Percentiles rank a stretch among this genome's conserved stretches.
These are phyloP conservation scores for Tethya wilhelma DNA, from an alignment of 37 sponge, comb jelly and placozoan species.

Conservation along the genomic window DNA sequence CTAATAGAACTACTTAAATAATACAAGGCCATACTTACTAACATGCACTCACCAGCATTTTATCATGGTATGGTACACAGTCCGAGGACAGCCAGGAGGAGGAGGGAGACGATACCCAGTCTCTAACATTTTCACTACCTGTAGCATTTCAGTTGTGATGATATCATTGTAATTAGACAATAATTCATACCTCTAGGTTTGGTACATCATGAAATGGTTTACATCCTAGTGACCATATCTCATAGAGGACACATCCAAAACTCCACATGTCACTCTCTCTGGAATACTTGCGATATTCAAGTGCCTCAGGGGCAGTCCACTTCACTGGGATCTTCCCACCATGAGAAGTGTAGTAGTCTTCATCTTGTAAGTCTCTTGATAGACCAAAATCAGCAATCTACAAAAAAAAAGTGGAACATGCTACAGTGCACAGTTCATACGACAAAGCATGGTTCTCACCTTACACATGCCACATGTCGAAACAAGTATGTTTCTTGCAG, in stretches of 20 bases:
- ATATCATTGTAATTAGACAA: neutral
- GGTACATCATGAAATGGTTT: slow-evolving; percentile 1
- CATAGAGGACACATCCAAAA: slow-evolving; percentile 34
- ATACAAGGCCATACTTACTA: too few species aligned
- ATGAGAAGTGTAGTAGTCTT: slow-evolving; percentile 13
- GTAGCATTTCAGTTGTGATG: neutral
- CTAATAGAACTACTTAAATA: too few species aligned
- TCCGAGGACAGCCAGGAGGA: neutral
- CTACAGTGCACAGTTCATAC: too few species aligned
- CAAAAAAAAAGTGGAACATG: too few species aligned
- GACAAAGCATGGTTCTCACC: too few species aligned
- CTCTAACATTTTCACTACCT: neutral
- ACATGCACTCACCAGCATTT: neutral
- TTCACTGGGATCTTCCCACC: slow-evolving; percentile 36
- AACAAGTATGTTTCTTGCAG: slow-evolving; percentile 38
- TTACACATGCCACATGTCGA: slow-evolving; percentile 13
- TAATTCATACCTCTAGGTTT: neutral
- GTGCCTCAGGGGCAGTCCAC: slow-evolving; percentile 42
- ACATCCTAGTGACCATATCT: slow-evolving; percentile 35
- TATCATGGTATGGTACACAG: neutral
- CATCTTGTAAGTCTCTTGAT: slow-evolving; percentile 26
- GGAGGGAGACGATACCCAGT: neutral
- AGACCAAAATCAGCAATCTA: slow-evolving; percentile 46
- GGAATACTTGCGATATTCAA: slow-evolving; percentile 10
- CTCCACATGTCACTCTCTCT: slow-evolving; percentile 13